Conservation (phyloP, 2,888 invertebrate genomes). For the Hirtodrosophila confusa region DNA sequence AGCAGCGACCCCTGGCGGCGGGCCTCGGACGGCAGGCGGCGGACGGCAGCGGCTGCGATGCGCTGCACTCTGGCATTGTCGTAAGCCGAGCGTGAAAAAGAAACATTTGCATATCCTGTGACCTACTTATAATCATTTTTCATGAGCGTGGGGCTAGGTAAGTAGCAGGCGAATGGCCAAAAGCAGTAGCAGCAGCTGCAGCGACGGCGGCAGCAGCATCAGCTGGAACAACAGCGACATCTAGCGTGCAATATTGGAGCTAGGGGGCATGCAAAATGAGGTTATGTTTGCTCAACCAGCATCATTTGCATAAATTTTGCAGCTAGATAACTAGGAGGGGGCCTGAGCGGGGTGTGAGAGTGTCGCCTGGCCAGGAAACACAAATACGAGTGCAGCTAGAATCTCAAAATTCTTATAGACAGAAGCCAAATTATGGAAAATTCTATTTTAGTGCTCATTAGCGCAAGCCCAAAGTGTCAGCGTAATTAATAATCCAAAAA, state of each 20-base stretch:
- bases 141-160: slow-evolving; percentile 62
- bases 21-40: background rate
- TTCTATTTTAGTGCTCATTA: slow-evolving; percentile 73
- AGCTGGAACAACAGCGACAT: slow-evolving; percentile 41
- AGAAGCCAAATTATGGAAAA: slow-evolving; percentile 64
- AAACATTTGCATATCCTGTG: slow-evolving; percentile 81
- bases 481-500: slow-evolving; percentile 68
- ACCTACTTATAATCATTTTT: slow-evolving; percentile 81
- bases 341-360: background rate
- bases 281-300: slow-evolving; percentile 73
- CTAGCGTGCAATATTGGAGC: slow-evolving; percentile 46
- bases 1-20: slow-evolving; percentile 43
- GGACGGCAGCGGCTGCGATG: slow-evolving; percentile 44
- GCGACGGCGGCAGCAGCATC: slow-evolving; percentile 18
- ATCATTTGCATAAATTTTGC: slow-evolving; percentile 73
- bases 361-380: slow-evolving; percentile 24
- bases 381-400: slow-evolving; percentile 35
- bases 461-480: slow-evolving; percentile 67
- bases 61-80: slow-evolving; percentile 55
- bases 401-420: slow-evolving; percentile 39
- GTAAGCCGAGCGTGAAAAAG: slow-evolving; percentile 72
- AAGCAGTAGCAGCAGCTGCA: slow-evolving; percentile 15
- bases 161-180: slow-evolving; percentile 44
- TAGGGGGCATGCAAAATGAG: slow-evolving; percentile 61
- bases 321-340: slow-evolving; percentile 2